Evolutionary conservation across 2,113 vertebrate species (phyloP).

Genomic region (Scortum barcoo): DNA sequence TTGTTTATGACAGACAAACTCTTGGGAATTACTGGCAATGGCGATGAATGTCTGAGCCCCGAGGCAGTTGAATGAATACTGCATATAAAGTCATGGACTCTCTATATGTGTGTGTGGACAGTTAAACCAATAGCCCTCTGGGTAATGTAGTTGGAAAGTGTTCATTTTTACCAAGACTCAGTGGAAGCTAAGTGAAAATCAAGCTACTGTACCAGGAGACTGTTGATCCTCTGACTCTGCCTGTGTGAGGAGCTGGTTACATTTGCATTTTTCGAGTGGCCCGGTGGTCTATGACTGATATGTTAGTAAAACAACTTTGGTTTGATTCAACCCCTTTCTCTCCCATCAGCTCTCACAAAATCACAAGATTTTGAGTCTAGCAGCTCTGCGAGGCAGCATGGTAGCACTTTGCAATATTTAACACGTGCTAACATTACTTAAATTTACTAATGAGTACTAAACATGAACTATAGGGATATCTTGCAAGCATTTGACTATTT

Average conservation of each 20-base stretch:
- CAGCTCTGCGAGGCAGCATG: background rate
- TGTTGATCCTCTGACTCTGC: background rate
- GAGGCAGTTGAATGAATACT: slow-evolving; percentile 40
- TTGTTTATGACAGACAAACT: slow-evolving; percentile 53
- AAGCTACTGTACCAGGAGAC: background rate
- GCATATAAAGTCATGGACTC: slow-evolving; percentile 20
- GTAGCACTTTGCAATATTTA: background rate
- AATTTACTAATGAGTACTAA: background rate
- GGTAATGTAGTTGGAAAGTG: slow-evolving; percentile 34
- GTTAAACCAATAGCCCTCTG: slow-evolving; percentile 43
- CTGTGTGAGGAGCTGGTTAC: background rate
- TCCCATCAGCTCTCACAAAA: background rate
- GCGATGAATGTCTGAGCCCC: slow-evolving; percentile 14
- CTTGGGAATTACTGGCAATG: slow-evolving; percentile 41
- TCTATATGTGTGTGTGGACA: slow-evolving; percentile 19
- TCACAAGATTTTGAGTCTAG: background rate
- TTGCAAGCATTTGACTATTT: no score
- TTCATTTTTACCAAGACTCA: slow-evolving; percentile 1
- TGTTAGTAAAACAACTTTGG: background rate
- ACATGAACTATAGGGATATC: no score
- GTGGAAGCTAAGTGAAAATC: background rate
- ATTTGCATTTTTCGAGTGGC: background rate
- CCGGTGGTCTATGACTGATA: background rate
- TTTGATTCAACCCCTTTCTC: background rate
- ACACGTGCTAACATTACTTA: background rate